Conservation (phyloP, 2,888 invertebrate genomes). For the Temnothorax ravouxi region DNA sequence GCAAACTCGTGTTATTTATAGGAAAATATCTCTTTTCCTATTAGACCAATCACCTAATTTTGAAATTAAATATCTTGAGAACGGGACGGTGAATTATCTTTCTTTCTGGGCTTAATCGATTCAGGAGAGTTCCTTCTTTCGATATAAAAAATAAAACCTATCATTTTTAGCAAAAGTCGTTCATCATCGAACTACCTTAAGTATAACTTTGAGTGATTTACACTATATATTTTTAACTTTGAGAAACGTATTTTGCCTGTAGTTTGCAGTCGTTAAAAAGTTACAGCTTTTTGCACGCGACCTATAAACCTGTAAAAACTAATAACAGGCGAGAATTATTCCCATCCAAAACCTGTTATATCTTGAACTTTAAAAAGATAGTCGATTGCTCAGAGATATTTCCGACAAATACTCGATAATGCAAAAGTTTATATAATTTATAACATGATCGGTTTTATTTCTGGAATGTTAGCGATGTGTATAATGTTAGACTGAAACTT, state of each 20-base stretch:
- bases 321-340: not conserved
- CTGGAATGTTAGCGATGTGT: not conserved
- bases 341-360: not conserved
- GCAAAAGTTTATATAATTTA: constrained; percentile 3
- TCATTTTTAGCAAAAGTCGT: no score
- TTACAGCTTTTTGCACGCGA: not conserved
- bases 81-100: no score
- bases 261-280: constrained; percentile 20
- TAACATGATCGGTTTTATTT: not conserved
- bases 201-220: not conserved
- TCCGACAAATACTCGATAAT: constrained; percentile 7
- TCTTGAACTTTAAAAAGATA: not conserved
- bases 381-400: not conserved
- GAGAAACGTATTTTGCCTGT: not conserved
- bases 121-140: no score
- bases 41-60: no score
- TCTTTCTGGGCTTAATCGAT: no score
- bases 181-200: no score
- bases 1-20: no score
- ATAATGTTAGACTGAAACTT: not conserved
- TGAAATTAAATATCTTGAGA: no score
- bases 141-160: no score
- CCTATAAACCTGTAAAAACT: not conserved
- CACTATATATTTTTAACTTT: not conserved
- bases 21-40: no score